Base-by-base conservation (phyloP, 2,113 vertebrate genomes). In the Osmerus eperlanus region DNA sequence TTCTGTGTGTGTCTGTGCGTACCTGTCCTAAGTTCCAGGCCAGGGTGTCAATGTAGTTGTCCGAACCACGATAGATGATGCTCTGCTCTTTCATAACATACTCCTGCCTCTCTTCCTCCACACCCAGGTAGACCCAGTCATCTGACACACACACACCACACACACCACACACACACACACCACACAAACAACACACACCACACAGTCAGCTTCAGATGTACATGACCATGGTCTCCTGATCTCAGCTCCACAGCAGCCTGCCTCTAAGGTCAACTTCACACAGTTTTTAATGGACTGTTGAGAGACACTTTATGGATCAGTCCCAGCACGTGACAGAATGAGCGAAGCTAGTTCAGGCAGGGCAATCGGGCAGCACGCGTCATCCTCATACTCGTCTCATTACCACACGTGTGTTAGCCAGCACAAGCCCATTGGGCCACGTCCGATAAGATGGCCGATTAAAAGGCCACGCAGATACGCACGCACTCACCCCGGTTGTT, bases 1-100 rank as follows among this genome's bases (percentile, higher is more conserved):
- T 7, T 67, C 18, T 41, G 28, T 67, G 23, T 55, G 12, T 59
- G 23, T 59, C 5, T 54, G 21, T 60, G 13, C 19, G 32, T 89
- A 95, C 94, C 92, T 95, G 94, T 52, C 92, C 81, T 59, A 92
- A 95, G 80, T 93, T 86, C 96, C 96, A 98, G 13, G 79, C n/a
- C 53, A 86, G 72, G 2, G 61, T 7, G 0, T 32, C 14, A 68
- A 94, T 88, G 78, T 82, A 88, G 12, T 86, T 77, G 4, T 74
- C 72, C 0, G 82, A 89, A 65, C 96, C 96, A 65, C 15, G 70
- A 80, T 86, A 97, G 82, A 97, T 85, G 23, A 93, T 9, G 28
- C 95, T 95, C 0, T 92, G 83, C 79, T 95, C 92, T 58, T 90
- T 95, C 89, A 96, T 77, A 62, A 97, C 71, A 14, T 95, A 97